Evolutionary conservation across 1,140 invertebrate species (phyloP), one percentile per base, ranked within the genome.

Genomic region (Panagrolaimus sp.): DNA sequence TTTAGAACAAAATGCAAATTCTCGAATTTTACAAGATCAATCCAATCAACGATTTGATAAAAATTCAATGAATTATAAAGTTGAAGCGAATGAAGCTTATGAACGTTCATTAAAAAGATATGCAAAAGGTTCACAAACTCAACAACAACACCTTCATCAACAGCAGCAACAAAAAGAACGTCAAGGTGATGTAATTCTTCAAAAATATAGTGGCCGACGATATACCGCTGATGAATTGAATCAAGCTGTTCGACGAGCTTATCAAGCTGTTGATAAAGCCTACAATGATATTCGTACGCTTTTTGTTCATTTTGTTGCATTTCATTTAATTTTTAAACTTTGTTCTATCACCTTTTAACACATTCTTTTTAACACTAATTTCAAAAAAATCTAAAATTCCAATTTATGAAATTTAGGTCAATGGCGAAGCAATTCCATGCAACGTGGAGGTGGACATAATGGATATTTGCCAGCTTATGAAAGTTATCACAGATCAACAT

Each of bases 211-310:
- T 43, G 17, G 47, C n/a, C n/a, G 68, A 17, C n/a, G 43, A 47
- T 69, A 43, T 66, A 75, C 71, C 17, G 52, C 68, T 6, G 71
- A 75, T 17, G 73, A 75, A 55, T 55, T 73, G 63, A 67, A 75
- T 63, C 43, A 70, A 44, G 68, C 70, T 8, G 71, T 75, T 24
- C 32, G 52, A 70, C 63, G 71, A n/a, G 73, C 73, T 12, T 75
- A 75, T 55, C 63, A 65, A 14, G 71, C 71, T 63, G 73, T 70
- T 45, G 73, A 75, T 46, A 63, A 73, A 45, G 73, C 73, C 43
- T 63, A 68, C 47, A 46, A 32, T 32, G 65, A 65, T 32, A 67
- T 69, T 67, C 68, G 68, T 69, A 67, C n/a, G 58, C 38, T 28
- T 45, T 68, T 64, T 64, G 32, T 38, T 38, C 7, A 38, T 15